These are phyloP conservation scores for Vireo altiloquus DNA, from an alignment of 2,113 vertebrate species.

Conservation along the genomic window DNA sequence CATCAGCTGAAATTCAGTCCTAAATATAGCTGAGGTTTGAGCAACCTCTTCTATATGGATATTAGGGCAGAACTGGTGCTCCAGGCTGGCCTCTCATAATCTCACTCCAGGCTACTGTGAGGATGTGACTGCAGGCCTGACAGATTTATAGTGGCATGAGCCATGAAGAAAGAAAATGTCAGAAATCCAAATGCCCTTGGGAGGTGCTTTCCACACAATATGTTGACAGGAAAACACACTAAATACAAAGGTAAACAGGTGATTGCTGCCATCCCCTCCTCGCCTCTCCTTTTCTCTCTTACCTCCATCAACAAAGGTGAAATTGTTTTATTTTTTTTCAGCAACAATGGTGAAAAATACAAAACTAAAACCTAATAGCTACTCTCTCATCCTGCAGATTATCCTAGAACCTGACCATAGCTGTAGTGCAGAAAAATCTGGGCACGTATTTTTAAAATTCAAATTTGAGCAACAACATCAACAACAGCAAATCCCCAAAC, in stretches of 20 bases:
- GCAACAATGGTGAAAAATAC: neutral
- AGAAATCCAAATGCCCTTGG: neutral
- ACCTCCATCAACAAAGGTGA: neutral
- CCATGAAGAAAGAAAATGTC: neutral
- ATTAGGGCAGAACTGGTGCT: neutral
- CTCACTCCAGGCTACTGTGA: neutral
- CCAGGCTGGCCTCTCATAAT: neutral
- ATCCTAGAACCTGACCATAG: neutral
- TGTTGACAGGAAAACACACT: neutral
- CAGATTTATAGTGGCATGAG: neutral
- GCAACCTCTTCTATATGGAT: neutral
- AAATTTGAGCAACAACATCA: neutral
- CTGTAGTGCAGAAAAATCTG: neutral
- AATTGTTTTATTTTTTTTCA: neutral
- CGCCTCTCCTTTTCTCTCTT: neutral
- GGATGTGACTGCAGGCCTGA: neutral
- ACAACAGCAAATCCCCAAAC: neutral
- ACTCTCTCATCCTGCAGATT: neutral
- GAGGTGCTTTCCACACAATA: neutral
- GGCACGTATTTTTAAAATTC: neutral
- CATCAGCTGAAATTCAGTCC: neutral
- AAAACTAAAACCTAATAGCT: neutral
- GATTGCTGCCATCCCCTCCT: neutral
- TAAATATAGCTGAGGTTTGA: neutral
- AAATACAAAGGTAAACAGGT: neutral